These are phyloP conservation scores for Pangasianodon gigas DNA, from an alignment of 2,113 vertebrate species.

Conservation along the genomic window DNA sequence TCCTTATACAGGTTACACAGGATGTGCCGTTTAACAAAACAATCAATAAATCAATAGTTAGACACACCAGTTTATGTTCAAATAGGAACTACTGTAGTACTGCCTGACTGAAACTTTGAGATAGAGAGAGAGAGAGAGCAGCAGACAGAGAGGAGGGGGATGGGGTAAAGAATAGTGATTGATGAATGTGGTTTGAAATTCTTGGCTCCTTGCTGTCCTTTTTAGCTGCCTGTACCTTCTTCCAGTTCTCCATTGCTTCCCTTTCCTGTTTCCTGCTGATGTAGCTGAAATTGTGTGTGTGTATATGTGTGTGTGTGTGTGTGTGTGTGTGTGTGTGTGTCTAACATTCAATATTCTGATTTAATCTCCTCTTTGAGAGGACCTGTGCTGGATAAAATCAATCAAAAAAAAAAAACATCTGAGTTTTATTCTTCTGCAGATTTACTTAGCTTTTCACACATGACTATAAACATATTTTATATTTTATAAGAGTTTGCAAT, in stretches of 20 bases:
- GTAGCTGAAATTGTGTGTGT: slow-evolving; percentile 13
- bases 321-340: slow-evolving; percentile 8
- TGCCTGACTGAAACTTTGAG: not conserved
- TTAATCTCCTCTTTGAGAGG: slow-evolving; percentile 32
- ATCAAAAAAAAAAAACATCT: slow-evolving; percentile 11
- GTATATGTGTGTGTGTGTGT: slow-evolving; percentile 11
- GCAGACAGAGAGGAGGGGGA: not conserved
- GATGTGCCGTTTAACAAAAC: not conserved
- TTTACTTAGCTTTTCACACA: not conserved
- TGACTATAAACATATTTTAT: not conserved
- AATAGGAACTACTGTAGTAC: not conserved
- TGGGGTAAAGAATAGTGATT: slow-evolving; percentile 10
- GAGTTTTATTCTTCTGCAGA: not conserved
- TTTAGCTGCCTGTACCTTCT: not conserved
- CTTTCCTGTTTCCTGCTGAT: slow-evolving; percentile 25
- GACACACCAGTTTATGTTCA: not conserved
- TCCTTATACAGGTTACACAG: not conserved
- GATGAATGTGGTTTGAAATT: slow-evolving; percentile 35
- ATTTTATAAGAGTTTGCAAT: not conserved
- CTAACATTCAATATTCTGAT: slow-evolving; percentile 31
- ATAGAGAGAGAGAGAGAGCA: not conserved
- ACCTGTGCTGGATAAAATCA: slow-evolving; percentile 33
- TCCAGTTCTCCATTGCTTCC: slow-evolving; percentile 8
- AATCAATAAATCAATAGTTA: not conserved
- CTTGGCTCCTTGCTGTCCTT: slow-evolving; percentile 10